Base-by-base conservation (phyloP, 2,113 vertebrate genomes). In the Pontoporia blainvillei region DNA sequence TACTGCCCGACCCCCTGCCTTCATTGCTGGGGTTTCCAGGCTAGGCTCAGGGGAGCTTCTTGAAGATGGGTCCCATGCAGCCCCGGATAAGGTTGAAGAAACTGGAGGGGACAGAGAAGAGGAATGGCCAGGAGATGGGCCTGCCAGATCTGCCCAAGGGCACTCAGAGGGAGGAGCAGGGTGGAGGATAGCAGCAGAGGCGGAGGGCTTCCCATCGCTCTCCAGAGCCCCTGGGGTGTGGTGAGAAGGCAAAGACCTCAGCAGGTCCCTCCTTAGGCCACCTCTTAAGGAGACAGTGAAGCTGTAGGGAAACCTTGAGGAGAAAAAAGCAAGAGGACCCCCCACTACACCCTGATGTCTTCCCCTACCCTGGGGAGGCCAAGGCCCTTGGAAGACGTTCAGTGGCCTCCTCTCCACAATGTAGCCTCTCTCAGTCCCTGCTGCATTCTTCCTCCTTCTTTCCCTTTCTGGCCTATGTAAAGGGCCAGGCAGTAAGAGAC, bases 401-500 rank as follows among this genome's bases (percentile, higher is more conserved):
- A 17, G 14, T 4, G 41, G 73, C 31, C 91, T 52, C 41, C 31
- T 76, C 66, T 39, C 41, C 18, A 5, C 2, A n/a, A 10, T 59
- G 59, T 39, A 4, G 46, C 29, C 76, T 64, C 39, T 34, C 64
- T 31, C 29, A 21, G 46, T 27, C 36, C 64, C 54, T n/a, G 44
- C 78, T 84, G 57, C 71, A 17, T 78, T 64, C 61, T 9, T 82
- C 64, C 71, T 72, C 3, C 91, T n/a, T 9, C 64, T 52, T 86
- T 41, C 57, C 76, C 93, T 67, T 85, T 57, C 89, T 94, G 73
- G 91, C 67, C 86, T 89, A 21, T 67, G 83, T 29, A 54, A 85
- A 78, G 86, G 76, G 67, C 96, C 88, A 69, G 90, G 83, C 97
- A 92, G 88, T 79, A 93, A 96, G 97, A 97, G 34, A 97, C 92